A percentile compares a stretch with the other conserved stretches of the same genome.
Evolutionary conservation across 2,113 vertebrate genomes (phyloP).

Genomic region (Hypomesus transpacificus): DNA sequence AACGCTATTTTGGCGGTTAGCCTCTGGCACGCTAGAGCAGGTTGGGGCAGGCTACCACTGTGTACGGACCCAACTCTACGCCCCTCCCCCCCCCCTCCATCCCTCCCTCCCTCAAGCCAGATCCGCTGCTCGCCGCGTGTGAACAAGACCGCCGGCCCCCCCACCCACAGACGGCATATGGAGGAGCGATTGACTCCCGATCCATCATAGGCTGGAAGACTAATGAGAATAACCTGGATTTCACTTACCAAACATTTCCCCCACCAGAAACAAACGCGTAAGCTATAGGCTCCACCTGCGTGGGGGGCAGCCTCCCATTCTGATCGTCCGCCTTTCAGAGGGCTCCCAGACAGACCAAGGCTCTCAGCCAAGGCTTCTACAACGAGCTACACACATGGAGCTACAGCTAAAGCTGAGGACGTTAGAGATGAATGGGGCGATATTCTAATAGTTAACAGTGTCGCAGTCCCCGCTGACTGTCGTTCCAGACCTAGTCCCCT

Average conservation of each 20-base stretch:
- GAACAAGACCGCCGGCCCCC: conserved; percentile 29
- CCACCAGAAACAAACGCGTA: conserved; percentile 42
- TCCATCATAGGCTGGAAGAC: conserved; percentile 58
- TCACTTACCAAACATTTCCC: conserved; percentile 47
- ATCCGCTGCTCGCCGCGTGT: conserved; percentile 58
- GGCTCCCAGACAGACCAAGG: no score
- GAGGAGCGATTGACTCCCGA: conserved; percentile 52
- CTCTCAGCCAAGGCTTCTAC: no score
- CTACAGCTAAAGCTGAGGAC: no score
- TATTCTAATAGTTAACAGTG: no score
- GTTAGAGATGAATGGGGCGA: no score
- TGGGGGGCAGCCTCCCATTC: conserved; percentile 12
- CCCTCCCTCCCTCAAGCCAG: conserved; percentile 47
- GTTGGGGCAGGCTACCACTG: conserved; percentile 23
- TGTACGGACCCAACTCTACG: conserved; percentile 17
- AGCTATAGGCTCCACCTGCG: conserved; percentile 9
- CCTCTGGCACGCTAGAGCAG: conserved; percentile 50
- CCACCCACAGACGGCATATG: conserved; percentile 66
- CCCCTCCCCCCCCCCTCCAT: conserved; percentile 39
- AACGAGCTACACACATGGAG: no score
- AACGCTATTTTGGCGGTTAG: conserved; percentile 66
- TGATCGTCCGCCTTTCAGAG: conserved; percentile 24
- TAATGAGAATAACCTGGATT: conserved; percentile 65
- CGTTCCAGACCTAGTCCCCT: no score
- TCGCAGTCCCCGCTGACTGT: no score